A percentile compares a stretch with the other conserved stretches of the same genome.
Evolutionary conservation across 2,113 vertebrate species (phyloP).

Genomic region (Felis chaus): DNA sequence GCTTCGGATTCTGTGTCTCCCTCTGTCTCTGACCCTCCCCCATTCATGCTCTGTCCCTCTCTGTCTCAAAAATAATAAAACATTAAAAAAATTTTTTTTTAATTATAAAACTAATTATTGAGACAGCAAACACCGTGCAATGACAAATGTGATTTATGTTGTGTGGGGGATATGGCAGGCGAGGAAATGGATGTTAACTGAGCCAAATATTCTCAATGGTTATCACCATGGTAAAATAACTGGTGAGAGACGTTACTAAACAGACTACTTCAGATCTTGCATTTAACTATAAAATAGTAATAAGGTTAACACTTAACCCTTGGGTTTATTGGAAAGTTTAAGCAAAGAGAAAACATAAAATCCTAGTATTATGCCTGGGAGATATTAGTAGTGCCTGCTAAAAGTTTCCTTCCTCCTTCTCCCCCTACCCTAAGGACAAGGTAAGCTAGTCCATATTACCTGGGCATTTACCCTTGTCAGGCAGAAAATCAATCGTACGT

Average conservation of each 20-base stretch:
- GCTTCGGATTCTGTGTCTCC: too few species aligned
- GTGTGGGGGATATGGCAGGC: too few species aligned
- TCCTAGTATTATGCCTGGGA: background rate
- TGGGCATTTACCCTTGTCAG: background rate
- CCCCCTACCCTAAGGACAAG: background rate
- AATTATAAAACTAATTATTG: too few species aligned
- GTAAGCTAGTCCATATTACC: rapidly evolving
- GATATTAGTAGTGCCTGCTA: too few species aligned
- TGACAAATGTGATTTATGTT: background rate
- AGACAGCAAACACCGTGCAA: background rate
- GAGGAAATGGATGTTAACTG: background rate
- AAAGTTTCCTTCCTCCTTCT: background rate
- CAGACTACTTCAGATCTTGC: background rate
- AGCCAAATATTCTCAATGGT: background rate
- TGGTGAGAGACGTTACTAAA: background rate
- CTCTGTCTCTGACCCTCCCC: too few species aligned
- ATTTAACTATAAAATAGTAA: background rate
- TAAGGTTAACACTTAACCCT: background rate
- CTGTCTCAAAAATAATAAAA: too few species aligned
- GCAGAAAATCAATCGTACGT: background rate
- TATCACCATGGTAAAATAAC: background rate
- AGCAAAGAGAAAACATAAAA: background rate
- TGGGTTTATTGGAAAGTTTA: background rate
- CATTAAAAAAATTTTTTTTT: too few species aligned
- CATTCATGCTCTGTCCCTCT: too few species aligned